These are phyloP conservation scores for Suricata suricatta DNA, from an alignment of 2,113 vertebrate genomes.

Conservation along the genomic window DNA sequence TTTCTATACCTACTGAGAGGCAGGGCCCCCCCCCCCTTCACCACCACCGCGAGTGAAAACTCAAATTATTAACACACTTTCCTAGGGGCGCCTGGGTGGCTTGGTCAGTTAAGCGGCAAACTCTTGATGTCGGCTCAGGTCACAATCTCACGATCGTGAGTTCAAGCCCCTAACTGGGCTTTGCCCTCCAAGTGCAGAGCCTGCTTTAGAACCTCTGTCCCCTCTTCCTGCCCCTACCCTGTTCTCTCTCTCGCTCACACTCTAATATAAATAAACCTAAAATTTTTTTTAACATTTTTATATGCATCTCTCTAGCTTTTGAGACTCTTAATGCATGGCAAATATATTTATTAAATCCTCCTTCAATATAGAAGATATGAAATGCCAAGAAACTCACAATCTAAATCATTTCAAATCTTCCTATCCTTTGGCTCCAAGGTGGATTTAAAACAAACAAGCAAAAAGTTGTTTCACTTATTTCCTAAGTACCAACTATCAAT, in stretches of 20 bases:
- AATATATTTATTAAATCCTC: not conserved
- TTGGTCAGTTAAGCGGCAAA: no score
- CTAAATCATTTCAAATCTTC: not conserved
- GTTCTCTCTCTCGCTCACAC: no score
- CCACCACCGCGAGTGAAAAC: not conserved
- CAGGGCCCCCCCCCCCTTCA: not conserved
- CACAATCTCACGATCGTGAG: no score
- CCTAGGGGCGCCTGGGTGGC: no score
- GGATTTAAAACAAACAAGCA: not conserved
- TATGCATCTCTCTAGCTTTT: not conserved
- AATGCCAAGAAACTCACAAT: conserved; percentile 9
- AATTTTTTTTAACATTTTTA: no score
- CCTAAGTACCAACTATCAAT: not conserved
- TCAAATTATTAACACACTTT: not conserved
- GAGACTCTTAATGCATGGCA: not conserved
- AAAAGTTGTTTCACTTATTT: conserved; percentile 2
- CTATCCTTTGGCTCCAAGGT: conserved; percentile 17
- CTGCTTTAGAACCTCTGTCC: no score
- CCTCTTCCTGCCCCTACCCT: no score
- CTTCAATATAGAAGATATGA: not conserved
- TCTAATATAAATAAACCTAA: no score
- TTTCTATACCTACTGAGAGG: not conserved
- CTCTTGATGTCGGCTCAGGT: no score
- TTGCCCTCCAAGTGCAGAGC: no score
- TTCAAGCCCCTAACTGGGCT: no score